Base-by-base conservation (phyloP, 35 echinoderm and acorn worm species). In the Hemicentrotus pulcherrimus region DNA sequence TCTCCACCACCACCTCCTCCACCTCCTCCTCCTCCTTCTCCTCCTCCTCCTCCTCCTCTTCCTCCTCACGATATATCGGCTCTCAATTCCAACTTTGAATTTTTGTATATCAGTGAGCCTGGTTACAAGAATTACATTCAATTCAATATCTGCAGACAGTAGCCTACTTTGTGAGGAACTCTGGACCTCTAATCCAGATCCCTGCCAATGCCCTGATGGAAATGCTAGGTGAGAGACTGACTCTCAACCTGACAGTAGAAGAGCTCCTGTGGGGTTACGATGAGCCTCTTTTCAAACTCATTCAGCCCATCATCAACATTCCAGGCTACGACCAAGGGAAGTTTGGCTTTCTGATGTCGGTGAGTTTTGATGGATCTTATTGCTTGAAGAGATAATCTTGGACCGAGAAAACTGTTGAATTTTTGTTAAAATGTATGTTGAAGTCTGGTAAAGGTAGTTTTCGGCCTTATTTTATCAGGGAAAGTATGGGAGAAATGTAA, bases 241-340 rank as follows among this genome's bases (percentile, higher is more conserved):
- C 48, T 93, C 30, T 93, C 58, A 47, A 93, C 22, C 48, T 93
- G 13, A 93, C 91, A 22, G 91, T 93, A 50, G 46, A 33, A 5
- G 47, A 93, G 30, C 28, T 93, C 16, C 91, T 93, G 18, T 93
- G 91, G 91, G 91, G 91, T 47, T 93, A 93, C 12, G 91, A 93
- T 48, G 91, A 93, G 19, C 91, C 91, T 0, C 91, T 93, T 47
- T 93, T 93, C 48, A 47, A 93, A 16, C 45, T 50, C 22, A 50
- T 93, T 16, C 45, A 93, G 46, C 46, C 45, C 22, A 93, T 93
- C 28, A 93, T 93, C 91, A 47, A 11, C 16, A 93, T 93, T 22
- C 91, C 91, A 16, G 91, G 91, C 46, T 93, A n/a, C 28, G 46
- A 93, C 5, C 18, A 93, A 31, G 91, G 91, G 32, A 93, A 50